These are phyloP conservation scores for Phoxinus dragarum DNA, from an alignment of 2,797 vertebrate species.

Conservation along the genomic window DNA sequence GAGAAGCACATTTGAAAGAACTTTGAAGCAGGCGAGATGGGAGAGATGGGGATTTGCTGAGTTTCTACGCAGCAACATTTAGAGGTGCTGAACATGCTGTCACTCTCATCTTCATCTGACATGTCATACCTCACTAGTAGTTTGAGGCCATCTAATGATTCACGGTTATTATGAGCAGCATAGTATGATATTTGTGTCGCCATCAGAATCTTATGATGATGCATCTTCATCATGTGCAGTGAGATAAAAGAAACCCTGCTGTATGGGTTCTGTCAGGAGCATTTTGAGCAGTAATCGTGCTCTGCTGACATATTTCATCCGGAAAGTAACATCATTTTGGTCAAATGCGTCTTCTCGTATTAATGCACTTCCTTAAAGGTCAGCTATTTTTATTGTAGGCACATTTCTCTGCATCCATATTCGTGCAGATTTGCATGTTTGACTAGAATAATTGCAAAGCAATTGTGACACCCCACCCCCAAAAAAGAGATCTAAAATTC, in stretches of 20 bases:
- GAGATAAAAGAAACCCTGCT: neutral
- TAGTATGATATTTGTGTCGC: neutral
- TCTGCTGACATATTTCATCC: neutral
- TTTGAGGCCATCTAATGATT: constrained; percentile 18
- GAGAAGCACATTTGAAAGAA: constrained; percentile 63
- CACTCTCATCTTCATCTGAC: constrained; percentile 45
- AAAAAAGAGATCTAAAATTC: neutral
- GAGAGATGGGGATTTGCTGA: constrained; percentile 29
- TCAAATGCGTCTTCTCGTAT: neutral
- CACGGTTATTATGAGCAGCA: constrained; percentile 3
- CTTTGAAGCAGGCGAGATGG: constrained; percentile 61
- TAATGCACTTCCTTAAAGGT: constrained; percentile 19
- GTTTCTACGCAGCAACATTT: constrained; percentile 35
- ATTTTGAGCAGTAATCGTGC: neutral
- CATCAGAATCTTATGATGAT: constrained; percentile 1
- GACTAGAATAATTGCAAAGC: neutral
- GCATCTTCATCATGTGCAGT: neutral
- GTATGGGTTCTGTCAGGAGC: neutral
- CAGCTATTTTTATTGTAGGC: constrained; percentile 7
- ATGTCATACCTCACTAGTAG: constrained; percentile 17
- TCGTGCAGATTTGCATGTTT: neutral
- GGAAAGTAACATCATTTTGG: neutral
- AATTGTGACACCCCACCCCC: neutral
- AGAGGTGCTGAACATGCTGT: constrained; percentile 54
- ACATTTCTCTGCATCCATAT: constrained; percentile 17